Evolutionary conservation across 2,797 vertebrate genomes (phyloP).

Genomic region (Pseudopleuronectes americanus): DNA sequence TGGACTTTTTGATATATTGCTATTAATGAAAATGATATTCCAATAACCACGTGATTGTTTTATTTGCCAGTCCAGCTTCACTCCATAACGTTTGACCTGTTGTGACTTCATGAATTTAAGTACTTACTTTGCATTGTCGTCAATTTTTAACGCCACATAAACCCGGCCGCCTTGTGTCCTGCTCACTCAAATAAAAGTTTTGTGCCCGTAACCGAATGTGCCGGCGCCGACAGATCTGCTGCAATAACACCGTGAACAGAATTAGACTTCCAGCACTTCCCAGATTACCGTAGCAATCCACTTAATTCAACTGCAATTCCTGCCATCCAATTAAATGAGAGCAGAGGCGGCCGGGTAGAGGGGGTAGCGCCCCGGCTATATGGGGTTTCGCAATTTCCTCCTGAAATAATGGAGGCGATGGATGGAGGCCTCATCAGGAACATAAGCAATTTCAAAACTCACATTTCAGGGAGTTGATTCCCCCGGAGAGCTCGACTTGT

Average conservation of each 20-base stretch:
- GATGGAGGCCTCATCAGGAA: conserved; percentile 37
- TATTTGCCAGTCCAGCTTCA: no score
- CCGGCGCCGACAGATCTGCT: not conserved
- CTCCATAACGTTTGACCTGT: no score
- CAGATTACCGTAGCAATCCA: conserved; percentile 48
- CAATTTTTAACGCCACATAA: not conserved
- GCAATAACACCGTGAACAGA: conserved; percentile 33
- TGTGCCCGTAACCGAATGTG: not conserved
- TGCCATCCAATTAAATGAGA: conserved; percentile 46
- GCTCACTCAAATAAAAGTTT: not conserved
- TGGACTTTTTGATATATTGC: no score
- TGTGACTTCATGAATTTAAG: no score
- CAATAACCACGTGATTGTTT: no score
- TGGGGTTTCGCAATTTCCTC: conserved; percentile 33
- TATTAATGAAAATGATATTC: no score
- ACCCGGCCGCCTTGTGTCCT: not conserved
- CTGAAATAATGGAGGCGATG: conserved; percentile 45
- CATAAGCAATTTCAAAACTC: conserved; percentile 33
- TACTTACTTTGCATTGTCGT: not conserved
- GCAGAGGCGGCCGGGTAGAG: conserved; percentile 1
- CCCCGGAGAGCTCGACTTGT: conserved; percentile 17
- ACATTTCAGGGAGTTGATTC: conserved; percentile 14
- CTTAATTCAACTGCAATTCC: conserved; percentile 57
- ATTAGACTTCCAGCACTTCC: conserved; percentile 52
- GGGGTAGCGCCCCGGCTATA: conserved; percentile 10